Base-by-base conservation (phyloP, 2,113 vertebrate genomes). In the Peromyscus leucopus region DNA sequence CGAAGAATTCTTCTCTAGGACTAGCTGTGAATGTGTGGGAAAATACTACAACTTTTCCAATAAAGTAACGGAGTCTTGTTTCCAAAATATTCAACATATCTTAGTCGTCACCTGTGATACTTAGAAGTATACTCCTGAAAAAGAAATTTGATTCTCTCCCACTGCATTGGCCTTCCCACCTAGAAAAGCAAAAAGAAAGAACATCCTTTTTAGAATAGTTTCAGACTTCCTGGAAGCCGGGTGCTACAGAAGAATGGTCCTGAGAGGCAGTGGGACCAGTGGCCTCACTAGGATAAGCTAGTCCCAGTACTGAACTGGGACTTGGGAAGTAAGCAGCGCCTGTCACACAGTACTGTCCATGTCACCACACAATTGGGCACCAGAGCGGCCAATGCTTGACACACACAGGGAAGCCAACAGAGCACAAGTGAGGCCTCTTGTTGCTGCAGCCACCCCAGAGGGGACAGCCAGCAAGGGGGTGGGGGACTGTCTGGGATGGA, bases 11-110 rank as follows among this genome's bases (percentile, higher is more conserved):
- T 94, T 95, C 61, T 76, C 78, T 80, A 39, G 46, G 31, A 95
- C 28, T 51, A 88, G 24, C 22, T 80, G 6, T 74, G 59, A 72
- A 31, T 42, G 6, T 86, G 5, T 96, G 85, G 24, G 57, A 91
- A 95, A 95, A 67, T 78, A 57, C 65, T 76, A 31, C 24, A 90
- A 13, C 7, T 79, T 55, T 80, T 87, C 84, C 16, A 82, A 57
- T 12, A 63, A 85, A 88, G 21, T 63, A 86, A 63, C 21, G 51
- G 79, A 74, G 83, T 46, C 89, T 93, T 69, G 16, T 96, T 96
- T 89, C 4, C 69, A 96, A 96, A 83, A 86, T 7, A 61, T 5
- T 82, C 28, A 87, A 0, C 15, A 21, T 89, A 92, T 92, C 90
- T 96, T 84, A 24, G 46, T 93, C 31, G 83, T 57, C 48, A 82